Evolutionary conservation across 2,113 vertebrate genomes (phyloP), one percentile per base, ranked within the genome.

Genomic region (Pongo abelii): DNA sequence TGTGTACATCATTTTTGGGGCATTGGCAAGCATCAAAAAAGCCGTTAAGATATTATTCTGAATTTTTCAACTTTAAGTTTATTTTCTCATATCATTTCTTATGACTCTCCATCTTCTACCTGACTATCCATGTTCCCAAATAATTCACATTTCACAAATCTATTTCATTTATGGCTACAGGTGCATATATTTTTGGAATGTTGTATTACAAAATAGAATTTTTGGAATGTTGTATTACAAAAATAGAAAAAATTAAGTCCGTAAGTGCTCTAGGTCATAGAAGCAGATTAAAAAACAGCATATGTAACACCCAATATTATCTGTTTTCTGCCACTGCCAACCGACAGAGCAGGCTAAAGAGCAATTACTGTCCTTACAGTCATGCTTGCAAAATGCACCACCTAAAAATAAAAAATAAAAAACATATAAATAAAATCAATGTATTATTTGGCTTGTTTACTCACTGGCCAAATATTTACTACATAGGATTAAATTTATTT

Each of bases 101-200:
- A 32, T 35, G 18, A 22, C 18, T 85, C 27, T 80, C 38, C 13
- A 16, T n/a, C 27, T 14, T 59, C 1, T 96, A 84, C 94, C 14
- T 75, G 55, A 72, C 40, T 79, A 18, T 78, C 11, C 32, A 12
- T 80, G 3, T 88, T 94, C 80, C 40, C 50, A 85, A 96, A 77
- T 32, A 43, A 57, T 48, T 11, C 6, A 77, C 18, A 30, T 84
- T 72, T 96, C 69, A 96, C 43, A 88, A 55, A 75, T 80, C 14
- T 95, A 52, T 93, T 97, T 35, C 50, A 69, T 69, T 90, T 95
- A 75, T n/a, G 57, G 67, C 23, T 59, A 69, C 27, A 93, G 43
- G 4, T 38, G 67, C 43, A 89, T 79, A 79, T 55, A 50, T 57
- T 94, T n/a, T 89, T 89, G 32, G 92, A 40, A 50, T 80, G n/a